phyloP scores from a whole-genome alignment of 2,888 invertebrate species.

The Mythimna impura region DNA sequence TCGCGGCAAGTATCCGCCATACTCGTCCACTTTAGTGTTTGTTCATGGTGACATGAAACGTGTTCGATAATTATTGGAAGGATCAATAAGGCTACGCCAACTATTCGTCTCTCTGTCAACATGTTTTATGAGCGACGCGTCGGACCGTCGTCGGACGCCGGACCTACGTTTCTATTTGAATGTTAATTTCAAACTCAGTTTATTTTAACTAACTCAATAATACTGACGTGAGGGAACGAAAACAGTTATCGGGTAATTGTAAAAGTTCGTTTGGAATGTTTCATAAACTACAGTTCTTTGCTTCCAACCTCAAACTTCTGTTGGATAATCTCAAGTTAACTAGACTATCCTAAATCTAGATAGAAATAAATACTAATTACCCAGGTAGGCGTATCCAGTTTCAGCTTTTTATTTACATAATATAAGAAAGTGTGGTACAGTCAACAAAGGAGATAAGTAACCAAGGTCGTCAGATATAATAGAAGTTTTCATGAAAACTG shows the following conservation, averaged over 20 bases:
- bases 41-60: slow-evolving; percentile 90
- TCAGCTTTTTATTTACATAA: not conserved
- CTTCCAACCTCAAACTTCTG: not conserved
- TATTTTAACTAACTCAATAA: slow-evolving; percentile 78
- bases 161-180: slow-evolving; percentile 87
- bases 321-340: not conserved
- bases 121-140: slow-evolving; percentile 85
- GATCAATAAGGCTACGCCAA: slow-evolving; percentile 88
- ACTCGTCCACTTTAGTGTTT: slow-evolving; percentile 86
- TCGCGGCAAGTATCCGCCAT: slow-evolving; percentile 81
- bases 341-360: not conserved
- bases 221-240: slow-evolving; percentile 63
- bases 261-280: slow-evolving; percentile 13
- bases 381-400: not conserved
- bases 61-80: slow-evolving; percentile 91
- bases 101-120: slow-evolving; percentile 87
- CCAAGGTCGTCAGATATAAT: too few relatives aligned
- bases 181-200: slow-evolving; percentile 84
- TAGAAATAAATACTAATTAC: not conserved
- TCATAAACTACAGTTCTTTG: not conserved
- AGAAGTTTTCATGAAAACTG: too few relatives aligned
- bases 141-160: slow-evolving; percentile 76
- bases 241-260: slow-evolving; percentile 38
- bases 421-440: not conserved
- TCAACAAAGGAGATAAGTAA: too few relatives aligned